Conservation (phyloP, 2,797 vertebrate genomes). For the Acridotheres tristis region DNA sequence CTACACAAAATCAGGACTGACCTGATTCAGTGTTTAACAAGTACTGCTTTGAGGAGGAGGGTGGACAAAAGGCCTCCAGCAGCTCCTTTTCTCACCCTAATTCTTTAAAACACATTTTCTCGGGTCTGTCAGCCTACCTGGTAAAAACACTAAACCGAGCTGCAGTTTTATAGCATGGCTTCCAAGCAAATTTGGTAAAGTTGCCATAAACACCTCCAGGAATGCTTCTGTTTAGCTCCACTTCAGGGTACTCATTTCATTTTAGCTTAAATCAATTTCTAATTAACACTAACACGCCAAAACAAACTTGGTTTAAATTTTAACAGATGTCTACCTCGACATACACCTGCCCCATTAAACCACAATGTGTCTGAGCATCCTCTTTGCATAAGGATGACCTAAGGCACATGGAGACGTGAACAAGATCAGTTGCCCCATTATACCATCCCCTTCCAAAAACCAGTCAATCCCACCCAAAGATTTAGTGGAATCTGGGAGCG, state of each 20-base stretch:
- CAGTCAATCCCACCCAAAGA: not conserved
- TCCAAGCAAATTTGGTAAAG: not conserved
- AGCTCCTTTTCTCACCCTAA: not conserved
- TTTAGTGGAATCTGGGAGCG: not conserved
- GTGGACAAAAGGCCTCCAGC: not conserved
- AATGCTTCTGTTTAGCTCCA: not conserved
- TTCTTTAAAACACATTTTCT: not conserved
- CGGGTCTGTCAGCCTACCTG: not conserved
- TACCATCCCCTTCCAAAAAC: not conserved
- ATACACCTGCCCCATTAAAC: not conserved
- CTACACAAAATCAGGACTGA: not conserved
- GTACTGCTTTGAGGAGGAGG: not conserved
- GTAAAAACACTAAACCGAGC: not conserved
- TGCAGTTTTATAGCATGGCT: not conserved
- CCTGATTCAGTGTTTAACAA: not conserved
- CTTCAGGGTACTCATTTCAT: not conserved
- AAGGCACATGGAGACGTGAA: not conserved
- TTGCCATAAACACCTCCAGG: not conserved
- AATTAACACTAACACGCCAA: not conserved
- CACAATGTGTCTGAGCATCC: not conserved
- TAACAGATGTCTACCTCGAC: not conserved
- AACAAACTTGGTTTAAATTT: not conserved
- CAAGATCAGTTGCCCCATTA: not conserved
- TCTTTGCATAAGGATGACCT: not conserved
- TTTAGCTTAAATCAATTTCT: not conserved